Base-by-base conservation (phyloP, 1,140 invertebrate genomes). In the Uloborus diversus region DNA sequence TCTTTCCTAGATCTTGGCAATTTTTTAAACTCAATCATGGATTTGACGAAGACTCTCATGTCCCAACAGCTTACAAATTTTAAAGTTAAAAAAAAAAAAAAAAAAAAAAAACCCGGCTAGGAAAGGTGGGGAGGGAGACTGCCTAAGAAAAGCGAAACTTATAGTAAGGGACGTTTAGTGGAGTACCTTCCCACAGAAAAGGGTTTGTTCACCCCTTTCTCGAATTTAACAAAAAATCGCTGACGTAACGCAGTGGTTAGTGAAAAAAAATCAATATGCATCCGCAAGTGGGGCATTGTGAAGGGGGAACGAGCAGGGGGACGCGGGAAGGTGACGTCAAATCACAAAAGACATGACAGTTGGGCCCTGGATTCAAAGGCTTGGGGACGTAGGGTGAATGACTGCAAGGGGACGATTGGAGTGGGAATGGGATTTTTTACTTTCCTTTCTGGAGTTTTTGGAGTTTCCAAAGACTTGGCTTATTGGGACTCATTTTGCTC, bases 161-260 rank as follows among this genome's bases (percentile, higher is more conserved):
- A n/a, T n/a, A n/a, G n/a, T n/a, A n/a, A n/a, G n/a, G n/a, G n/a
- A n/a, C n/a, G n/a, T n/a, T n/a, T n/a, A n/a, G n/a, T n/a, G 37
- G 17, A 42, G 37, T 42, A 13, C 9, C 37, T 51, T 68, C 65
- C 65, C 65, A 42, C 37, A 65, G 53, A 32, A 57, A 57, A 28
- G 68, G 68, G 68, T 70, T n/a, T 70, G 51, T 70, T 70, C 68
- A 70, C 68, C 68, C 68, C 32, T 70, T 57, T 53, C 2, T 25
- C 27, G 53, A 68, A 27, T 68, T 68, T 30, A 30, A 25, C 25
- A 68, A 68, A 68, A 57, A 70, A 28, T 2, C 30, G 4, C 14
- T 68, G 64, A 68, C 64, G 64, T 32, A 68, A 68, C 64, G 37
- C 30, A 70, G 49, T 37, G 68, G 68, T 70, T 53, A 70, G 30